Evolutionary conservation across 2,888 invertebrate species (phyloP).

Genomic region (Ophraella communa): DNA sequence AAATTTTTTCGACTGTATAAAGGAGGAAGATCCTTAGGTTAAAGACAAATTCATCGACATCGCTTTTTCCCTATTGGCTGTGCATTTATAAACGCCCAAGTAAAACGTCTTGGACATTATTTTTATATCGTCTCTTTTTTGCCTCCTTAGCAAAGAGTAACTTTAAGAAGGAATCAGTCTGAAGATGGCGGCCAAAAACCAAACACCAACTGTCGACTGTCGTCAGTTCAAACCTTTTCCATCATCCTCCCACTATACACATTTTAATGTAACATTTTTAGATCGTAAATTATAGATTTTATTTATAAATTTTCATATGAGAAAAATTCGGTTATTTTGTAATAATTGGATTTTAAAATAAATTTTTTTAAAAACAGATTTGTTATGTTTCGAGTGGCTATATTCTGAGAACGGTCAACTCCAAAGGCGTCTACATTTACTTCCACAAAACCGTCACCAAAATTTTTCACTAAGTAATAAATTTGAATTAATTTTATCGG

Average conservation of each 20-base stretch:
- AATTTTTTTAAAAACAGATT: conserved; percentile 45
- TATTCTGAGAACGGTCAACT: conserved; percentile 41
- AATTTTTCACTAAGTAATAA: too few relatives aligned
- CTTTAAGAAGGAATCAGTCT: conserved; percentile 50
- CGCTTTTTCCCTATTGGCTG: conserved; percentile 49
- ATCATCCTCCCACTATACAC: conserved; percentile 48
- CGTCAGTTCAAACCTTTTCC: conserved; percentile 43
- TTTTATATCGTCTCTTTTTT: conserved; percentile 54
- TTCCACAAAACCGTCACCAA: background rate
- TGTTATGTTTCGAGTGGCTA: conserved; percentile 37
- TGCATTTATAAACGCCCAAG: conserved; percentile 42
- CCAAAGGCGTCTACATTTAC: conserved; percentile 5
- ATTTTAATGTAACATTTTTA: conserved; percentile 50
- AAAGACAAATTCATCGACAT: conserved; percentile 11
- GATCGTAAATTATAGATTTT: conserved; percentile 43
- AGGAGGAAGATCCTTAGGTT: background rate
- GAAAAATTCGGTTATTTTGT: conserved; percentile 54
- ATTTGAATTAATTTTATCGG: too few relatives aligned
- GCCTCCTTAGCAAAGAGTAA: conserved; percentile 47
- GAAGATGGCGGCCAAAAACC: conserved; percentile 47
- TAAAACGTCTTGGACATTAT: conserved; percentile 31
- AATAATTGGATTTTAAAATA: conserved; percentile 52
- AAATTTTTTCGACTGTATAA: too few relatives aligned
- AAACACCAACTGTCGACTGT: conserved; percentile 33
- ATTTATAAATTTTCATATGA: conserved; percentile 54